Percentiles rank a stretch among this genome's conserved stretches.
These are phyloP conservation scores for Macrosoma leucophasiata DNA, from an alignment of 2,888 invertebrate genomes.

Conservation along the genomic window DNA sequence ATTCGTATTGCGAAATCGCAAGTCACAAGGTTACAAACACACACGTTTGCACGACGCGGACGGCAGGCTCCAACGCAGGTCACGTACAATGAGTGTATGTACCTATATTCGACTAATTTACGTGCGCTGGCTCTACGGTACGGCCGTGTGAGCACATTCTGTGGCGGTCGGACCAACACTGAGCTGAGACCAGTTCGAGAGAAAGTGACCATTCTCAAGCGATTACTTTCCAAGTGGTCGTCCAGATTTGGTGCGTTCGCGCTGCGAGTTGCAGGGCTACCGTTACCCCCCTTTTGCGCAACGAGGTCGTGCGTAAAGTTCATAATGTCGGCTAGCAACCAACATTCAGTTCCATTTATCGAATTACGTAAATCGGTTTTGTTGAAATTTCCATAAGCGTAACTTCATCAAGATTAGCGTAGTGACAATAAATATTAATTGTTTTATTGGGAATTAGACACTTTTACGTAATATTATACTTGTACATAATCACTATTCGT, in stretches of 20 bases:
- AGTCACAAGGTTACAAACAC: slow-evolving; percentile 28
- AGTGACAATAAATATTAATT: no score
- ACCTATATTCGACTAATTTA: slow-evolving; percentile 19
- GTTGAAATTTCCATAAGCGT: no score
- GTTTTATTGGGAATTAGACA: no score
- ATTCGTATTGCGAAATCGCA: slow-evolving; percentile 30
- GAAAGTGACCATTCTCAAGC: slow-evolving; percentile 62
- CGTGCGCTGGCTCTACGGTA: slow-evolving; percentile 8
- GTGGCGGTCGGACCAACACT: slow-evolving; percentile 36
- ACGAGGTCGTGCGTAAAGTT: slow-evolving; percentile 52
- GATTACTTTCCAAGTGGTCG: slow-evolving; percentile 64
- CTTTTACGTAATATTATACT: no score
- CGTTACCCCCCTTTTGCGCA: slow-evolving; percentile 60
- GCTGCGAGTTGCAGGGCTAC: no score
- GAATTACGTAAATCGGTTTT: no score
- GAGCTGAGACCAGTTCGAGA: slow-evolving; percentile 51
- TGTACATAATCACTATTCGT: no score
- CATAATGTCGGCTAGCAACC: slow-evolving; percentile 39
- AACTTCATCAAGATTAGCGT: no score
- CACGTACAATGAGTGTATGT: slow-evolving; percentile 14
- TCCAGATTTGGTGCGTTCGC: slow-evolving; percentile 40
- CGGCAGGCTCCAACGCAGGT: slow-evolving; percentile 18
- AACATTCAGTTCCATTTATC: no score
- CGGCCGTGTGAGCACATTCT: slow-evolving; percentile 32
- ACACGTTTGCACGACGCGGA: slow-evolving; percentile 19